Evolutionary conservation across 1,140 invertebrate species (phyloP).

Genomic region (Drosophila albomicans): DNA sequence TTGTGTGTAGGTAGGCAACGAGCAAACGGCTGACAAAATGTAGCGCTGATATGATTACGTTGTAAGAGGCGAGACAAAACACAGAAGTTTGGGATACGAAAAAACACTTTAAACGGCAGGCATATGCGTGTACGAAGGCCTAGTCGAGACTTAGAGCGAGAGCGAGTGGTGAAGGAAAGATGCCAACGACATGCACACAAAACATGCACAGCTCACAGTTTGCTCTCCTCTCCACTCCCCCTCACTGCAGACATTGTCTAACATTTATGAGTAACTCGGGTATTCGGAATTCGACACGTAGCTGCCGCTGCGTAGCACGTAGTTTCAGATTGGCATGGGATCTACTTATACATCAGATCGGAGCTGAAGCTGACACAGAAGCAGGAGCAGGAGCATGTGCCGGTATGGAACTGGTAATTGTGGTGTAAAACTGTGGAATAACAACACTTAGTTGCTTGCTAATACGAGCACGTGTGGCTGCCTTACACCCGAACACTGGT

Average conservation of each 20-base stretch:
- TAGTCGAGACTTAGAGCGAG: slow-evolving; percentile 17
- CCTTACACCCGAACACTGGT: slow-evolving; percentile 50
- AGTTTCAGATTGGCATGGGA: slow-evolving; percentile 43
- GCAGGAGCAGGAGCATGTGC: neutral
- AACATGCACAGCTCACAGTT: slow-evolving; percentile 16
- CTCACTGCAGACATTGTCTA: slow-evolving; percentile 64
- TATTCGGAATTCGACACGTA: slow-evolving; percentile 81
- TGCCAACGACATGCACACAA: slow-evolving; percentile 62
- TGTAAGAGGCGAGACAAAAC: slow-evolving; percentile 31
- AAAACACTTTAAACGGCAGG: slow-evolving; percentile 30
- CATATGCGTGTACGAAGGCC: slow-evolving; percentile 2
- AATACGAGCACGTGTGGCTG: slow-evolving; percentile 71
- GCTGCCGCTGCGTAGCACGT: slow-evolving; percentile 55
- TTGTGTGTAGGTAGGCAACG: slow-evolving; percentile 6
- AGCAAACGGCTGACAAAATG: slow-evolving; percentile 50
- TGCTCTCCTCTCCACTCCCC: neutral
- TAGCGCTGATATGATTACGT: slow-evolving; percentile 70
- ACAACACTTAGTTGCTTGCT: slow-evolving; percentile 77
- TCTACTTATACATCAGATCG: slow-evolving; percentile 10
- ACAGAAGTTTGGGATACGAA: slow-evolving; percentile 47
- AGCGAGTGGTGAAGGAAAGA: slow-evolving; percentile 46
- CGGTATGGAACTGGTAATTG: slow-evolving; percentile 64
- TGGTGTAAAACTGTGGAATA: slow-evolving; percentile 80
- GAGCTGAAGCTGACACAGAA: neutral
- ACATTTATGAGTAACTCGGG: slow-evolving; percentile 76